These are phyloP conservation scores for Mayetiola destructor DNA, from an alignment of 2,888 invertebrate species.

Conservation along the genomic window DNA sequence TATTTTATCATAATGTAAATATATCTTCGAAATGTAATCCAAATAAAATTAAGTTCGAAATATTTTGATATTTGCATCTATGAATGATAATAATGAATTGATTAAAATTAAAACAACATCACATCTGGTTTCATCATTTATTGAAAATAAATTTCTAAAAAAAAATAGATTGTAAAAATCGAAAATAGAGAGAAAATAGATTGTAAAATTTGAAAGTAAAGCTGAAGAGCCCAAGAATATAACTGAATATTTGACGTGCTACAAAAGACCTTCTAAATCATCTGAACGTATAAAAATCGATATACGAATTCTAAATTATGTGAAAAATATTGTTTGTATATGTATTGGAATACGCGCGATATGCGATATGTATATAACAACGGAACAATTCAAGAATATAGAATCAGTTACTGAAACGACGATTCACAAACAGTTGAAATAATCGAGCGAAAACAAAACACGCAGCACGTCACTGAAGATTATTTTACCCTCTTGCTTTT, in stretches of 20 bases:
- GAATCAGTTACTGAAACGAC: neutral
- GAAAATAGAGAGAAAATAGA: neutral
- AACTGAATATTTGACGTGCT: neutral
- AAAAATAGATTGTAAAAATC: neutral
- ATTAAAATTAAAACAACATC: too few species aligned
- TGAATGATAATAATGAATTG: too few species aligned
- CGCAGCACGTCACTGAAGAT: constrained; percentile 9
- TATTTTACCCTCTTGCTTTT: constrained; percentile 5
- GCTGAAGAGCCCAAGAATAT: neutral
- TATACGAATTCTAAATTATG: neutral
- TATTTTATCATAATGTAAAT: too few species aligned
- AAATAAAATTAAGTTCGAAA: too few species aligned
- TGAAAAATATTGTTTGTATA: too few species aligned
- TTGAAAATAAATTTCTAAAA: too few species aligned
- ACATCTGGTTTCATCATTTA: too few species aligned
- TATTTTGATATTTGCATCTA: too few species aligned
- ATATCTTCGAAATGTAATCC: too few species aligned
- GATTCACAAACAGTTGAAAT: constrained; percentile 11
- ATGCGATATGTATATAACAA: too few species aligned
- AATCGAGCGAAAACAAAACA: constrained; percentile 11
- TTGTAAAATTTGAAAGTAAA: neutral
- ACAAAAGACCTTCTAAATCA: constrained; percentile 3
- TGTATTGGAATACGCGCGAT: too few species aligned
- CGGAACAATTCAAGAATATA: too few species aligned
- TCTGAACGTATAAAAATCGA: constrained; percentile 9